phyloP scores from a whole-genome alignment of 2,888 invertebrate species.

The Camptogramma bilineatum region DNA sequence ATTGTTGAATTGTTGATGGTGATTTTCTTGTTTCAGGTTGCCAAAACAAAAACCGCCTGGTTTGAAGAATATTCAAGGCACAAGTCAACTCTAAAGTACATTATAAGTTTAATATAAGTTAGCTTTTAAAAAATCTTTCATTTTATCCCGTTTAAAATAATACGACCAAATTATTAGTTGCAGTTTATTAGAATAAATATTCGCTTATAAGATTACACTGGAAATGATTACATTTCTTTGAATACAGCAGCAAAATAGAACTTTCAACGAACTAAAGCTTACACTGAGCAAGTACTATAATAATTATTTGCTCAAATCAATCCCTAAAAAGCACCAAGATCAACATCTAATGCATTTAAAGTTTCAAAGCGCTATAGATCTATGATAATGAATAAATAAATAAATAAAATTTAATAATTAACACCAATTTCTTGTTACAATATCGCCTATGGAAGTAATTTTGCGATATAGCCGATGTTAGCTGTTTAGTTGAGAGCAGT shows the following conservation, averaged over 20 bases:
- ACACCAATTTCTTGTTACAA: background rate
- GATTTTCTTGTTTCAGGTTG: slow-evolving; percentile 60
- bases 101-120: slow-evolving; percentile 17
- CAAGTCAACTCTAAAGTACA: slow-evolving; percentile 69
- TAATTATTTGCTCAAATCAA: slow-evolving; percentile 17
- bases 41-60: slow-evolving; percentile 77
- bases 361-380: background rate
- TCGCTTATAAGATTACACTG: slow-evolving; percentile 8
- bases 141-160: slow-evolving; percentile 12
- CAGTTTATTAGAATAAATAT: slow-evolving; percentile 28
- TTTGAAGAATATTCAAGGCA: slow-evolving; percentile 75
- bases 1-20: background rate
- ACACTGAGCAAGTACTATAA: slow-evolving; percentile 2
- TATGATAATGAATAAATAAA: background rate
- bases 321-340: slow-evolving; percentile 18
- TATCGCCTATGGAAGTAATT: background rate
- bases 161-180: slow-evolving; percentile 21
- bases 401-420: slow-evolving; percentile 1
- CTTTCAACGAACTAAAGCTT: slow-evolving; percentile 2
- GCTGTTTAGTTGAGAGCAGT: slow-evolving; percentile 91
- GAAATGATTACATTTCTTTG: background rate
- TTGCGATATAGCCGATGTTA: background rate
- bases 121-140: slow-evolving; percentile 11
- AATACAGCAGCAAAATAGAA: slow-evolving; percentile 8
- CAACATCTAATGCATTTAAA: too few relatives aligned